phyloP scores from a whole-genome alignment of 2,888 invertebrate species.

The Autographa pulchrina region DNA sequence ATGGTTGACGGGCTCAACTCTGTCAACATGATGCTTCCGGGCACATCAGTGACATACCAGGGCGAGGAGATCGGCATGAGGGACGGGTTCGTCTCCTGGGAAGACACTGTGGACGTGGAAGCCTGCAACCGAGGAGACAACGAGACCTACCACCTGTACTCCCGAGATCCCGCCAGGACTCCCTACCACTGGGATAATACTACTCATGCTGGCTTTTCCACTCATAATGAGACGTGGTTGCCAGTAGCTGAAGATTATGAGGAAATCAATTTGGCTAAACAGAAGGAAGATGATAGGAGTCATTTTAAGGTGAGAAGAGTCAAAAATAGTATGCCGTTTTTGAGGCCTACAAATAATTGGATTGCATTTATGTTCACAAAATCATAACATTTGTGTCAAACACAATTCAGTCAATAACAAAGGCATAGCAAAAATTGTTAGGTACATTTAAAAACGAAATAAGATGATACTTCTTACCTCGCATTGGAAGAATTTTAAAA shows the following conservation, averaged over 20 bases:
- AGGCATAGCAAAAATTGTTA: no score
- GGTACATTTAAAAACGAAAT: no score
- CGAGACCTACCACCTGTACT: constrained; percentile 85
- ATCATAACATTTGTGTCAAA: no score
- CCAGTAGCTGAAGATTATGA: constrained; percentile 91
- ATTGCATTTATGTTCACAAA: no score
- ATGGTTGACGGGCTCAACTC: constrained; percentile 92
- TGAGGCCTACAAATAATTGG: background rate
- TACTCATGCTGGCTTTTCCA: constrained; percentile 90
- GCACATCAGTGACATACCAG: constrained; percentile 94
- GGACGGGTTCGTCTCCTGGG: constrained; percentile 89
- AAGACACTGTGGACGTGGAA: constrained; percentile 89
- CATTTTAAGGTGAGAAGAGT: constrained; percentile 81
- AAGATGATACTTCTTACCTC: background rate
- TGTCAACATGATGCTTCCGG: constrained; percentile 92
- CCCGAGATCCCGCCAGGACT: constrained; percentile 91
- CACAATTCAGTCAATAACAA: no score
- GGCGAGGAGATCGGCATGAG: constrained; percentile 94
- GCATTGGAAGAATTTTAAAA: no score
- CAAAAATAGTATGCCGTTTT: background rate
- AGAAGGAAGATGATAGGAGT: constrained; percentile 85
- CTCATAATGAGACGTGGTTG: constrained; percentile 89
- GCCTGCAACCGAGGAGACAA: constrained; percentile 88
- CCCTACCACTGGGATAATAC: constrained; percentile 91
- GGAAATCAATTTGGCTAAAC: constrained; percentile 88